phyloP scores from a whole-genome alignment of 2,888 invertebrate genomes.

The Panopea generosa region DNA sequence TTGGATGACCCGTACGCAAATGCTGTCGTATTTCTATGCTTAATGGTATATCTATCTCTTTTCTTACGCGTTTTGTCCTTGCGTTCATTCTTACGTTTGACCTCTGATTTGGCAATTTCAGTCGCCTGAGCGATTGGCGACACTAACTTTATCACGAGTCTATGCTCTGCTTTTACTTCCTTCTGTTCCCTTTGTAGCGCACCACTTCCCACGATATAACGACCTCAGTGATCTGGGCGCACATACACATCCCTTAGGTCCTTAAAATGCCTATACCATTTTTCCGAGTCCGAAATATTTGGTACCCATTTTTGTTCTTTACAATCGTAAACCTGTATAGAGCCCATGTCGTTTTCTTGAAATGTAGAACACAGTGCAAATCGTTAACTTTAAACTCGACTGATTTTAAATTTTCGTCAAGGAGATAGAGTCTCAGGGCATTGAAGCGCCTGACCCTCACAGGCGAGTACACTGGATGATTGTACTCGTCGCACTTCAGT shows the following conservation, averaged over 20 bases:
- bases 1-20: too few species aligned
- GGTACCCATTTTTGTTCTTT: constrained; percentile 30
- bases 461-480: constrained; percentile 1
- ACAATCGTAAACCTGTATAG: constrained; percentile 37
- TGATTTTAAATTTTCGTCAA: constrained; percentile 19
- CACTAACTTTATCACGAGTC: constrained; percentile 20
- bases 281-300: constrained; percentile 17
- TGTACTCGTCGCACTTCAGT: constrained; percentile 1
- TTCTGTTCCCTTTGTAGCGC: constrained; percentile 4
- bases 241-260: constrained; percentile 21
- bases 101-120: constrained; percentile 43
- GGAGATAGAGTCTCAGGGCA: constrained; percentile 8
- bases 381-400: constrained; percentile 20
- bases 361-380: constrained; percentile 36
- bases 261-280: constrained; percentile 20
- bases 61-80: background rate
- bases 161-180: constrained; percentile 10
- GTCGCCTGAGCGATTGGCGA: constrained; percentile 33
- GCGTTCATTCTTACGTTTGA: constrained; percentile 11
- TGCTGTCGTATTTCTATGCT: too few species aligned
- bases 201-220: constrained; percentile 33
- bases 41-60: background rate
- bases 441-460: constrained; percentile 11
- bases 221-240: constrained; percentile 9
- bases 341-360: constrained; percentile 33